Conservation (phyloP, 2,888 invertebrate genomes). For the Rhogogaster chlorosoma region DNA sequence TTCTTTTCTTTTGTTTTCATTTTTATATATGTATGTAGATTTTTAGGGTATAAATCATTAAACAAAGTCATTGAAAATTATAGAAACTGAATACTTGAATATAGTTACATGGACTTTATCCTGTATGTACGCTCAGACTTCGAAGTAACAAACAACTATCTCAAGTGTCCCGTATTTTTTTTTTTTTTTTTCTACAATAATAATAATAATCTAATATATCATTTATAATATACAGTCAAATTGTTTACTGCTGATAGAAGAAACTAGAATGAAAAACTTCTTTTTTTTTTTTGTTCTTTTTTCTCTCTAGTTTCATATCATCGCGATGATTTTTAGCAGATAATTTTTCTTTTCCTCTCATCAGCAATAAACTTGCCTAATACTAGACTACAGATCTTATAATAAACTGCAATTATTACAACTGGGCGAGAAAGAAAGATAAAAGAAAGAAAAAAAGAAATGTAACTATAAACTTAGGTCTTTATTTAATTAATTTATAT, state of each 20-base stretch:
- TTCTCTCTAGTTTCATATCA: not conserved
- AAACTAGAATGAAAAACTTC: not conserved
- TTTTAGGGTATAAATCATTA: constrained; percentile 20
- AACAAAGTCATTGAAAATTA: constrained; percentile 28
- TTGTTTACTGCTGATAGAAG: constrained; percentile 33
- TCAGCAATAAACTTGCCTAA: constrained; percentile 40
- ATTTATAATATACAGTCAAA: constrained; percentile 45
- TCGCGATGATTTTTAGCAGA: not conserved
- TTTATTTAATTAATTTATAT: constrained; percentile 4
- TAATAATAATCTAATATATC: constrained; percentile 35
- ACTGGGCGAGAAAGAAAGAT: not conserved
- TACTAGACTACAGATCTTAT: not conserved
- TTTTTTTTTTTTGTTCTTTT: not conserved
- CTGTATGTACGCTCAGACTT: constrained; percentile 2
- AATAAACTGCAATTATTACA: not conserved
- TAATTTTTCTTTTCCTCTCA: constrained; percentile 34
- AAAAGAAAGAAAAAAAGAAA: not conserved
- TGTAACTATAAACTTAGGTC: not conserved
- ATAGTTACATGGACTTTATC: not conserved
- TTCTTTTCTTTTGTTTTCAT: not conserved
- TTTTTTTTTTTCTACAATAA: not conserved
- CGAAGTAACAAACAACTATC: not conserved
- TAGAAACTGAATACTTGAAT: not conserved
- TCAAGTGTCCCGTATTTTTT: not conserved
- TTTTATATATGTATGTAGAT: not conserved